Base-by-base conservation (phyloP, 2,113 vertebrate species). In the Corydoras sp. region DNA sequence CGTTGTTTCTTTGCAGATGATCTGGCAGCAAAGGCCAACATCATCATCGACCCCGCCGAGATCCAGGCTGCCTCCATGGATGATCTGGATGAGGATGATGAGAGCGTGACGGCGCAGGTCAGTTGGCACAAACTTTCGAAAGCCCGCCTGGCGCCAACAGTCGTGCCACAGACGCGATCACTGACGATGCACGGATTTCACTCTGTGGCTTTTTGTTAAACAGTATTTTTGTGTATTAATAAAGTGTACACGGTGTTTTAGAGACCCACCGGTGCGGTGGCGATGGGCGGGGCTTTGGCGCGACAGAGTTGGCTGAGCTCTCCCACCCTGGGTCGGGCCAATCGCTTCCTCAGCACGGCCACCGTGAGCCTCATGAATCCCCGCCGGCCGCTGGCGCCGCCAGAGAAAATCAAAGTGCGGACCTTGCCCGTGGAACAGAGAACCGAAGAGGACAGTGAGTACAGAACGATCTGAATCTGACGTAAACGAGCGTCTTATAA, bases 361-460 rank as follows among this genome's bases (percentile, higher is more conserved):
- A 94, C 97, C 0, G 93, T 98, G 82, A 98, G 94, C 78, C 91
- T 98, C 71, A 97, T 98, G 96, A 97, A 92, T 62, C 95, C 97
- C 0, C 88, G 97, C 10, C 85, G 97, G 78, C 93, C 95, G 2
- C 88, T 95, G 2, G 90, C 89, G 0, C 67, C 89, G 43, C 87
- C 91, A 0, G 97, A 98, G 82, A 98, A 95, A 78, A 89, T 96
- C 65, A 98, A 98, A 84, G 89, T 98, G 18, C 94, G 93, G 48
- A 93, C 91, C 0, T 86, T 98, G 14, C 91, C 87, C 0, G 92
- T 93, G 69, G 97, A 98, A 79, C 94, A 97, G 85, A 87, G 97
- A 67, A 97, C 95, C 0, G 93, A 95, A 43, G 96, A 97, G 63
- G 97, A 99, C 87, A 97, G 95, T 98, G 83, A 91, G 94, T 93